A percentile compares a stretch with the other conserved stretches of the same genome.
Conservation (phyloP, 2,888 invertebrate species). For the Anagyrus pseudococci region DNA sequence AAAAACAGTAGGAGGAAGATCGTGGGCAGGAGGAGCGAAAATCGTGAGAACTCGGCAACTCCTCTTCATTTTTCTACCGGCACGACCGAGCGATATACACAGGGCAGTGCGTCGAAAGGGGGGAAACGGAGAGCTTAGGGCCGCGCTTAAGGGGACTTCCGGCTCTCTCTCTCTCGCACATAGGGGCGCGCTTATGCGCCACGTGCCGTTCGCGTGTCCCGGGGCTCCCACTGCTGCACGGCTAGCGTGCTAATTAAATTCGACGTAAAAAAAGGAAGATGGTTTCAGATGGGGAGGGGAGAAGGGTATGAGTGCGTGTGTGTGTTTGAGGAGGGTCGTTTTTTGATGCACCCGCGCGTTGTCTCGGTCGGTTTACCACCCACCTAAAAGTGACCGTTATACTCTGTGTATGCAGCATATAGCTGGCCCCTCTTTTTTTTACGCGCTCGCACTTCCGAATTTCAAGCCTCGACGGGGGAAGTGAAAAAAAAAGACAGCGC, state of each 20-base stretch:
- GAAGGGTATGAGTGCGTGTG: constrained; percentile 11
- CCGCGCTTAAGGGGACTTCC: constrained; percentile 27
- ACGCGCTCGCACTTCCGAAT: too few relatives aligned
- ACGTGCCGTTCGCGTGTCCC: constrained; percentile 15
- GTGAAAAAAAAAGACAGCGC: too few relatives aligned
- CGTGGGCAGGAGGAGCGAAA: constrained; percentile 13
- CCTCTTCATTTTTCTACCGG: not conserved
- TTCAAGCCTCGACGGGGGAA: too few relatives aligned
- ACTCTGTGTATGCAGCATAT: too few relatives aligned
- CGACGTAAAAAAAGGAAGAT: constrained; percentile 20
- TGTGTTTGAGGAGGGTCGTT: constrained; percentile 8
- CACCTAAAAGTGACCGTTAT: constrained; percentile 4
- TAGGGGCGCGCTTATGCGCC: constrained; percentile 19
- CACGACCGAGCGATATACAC: too few relatives aligned
- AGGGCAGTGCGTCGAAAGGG: constrained; percentile 28
- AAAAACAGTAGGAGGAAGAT: not conserved
- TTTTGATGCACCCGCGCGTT: not conserved
- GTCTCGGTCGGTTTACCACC: constrained; percentile 21
- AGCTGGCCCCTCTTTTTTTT: too few relatives aligned
- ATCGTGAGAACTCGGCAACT: not conserved
- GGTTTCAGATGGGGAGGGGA: too few relatives aligned
- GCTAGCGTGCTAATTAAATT: constrained; percentile 32
- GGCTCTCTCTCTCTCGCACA: constrained; percentile 14
- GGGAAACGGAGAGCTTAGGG: constrained; percentile 24
- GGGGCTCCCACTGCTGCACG: not conserved